phyloP scores from a whole-genome alignment of 2,888 invertebrate species.

The Chalcosyrphus nemorum region DNA sequence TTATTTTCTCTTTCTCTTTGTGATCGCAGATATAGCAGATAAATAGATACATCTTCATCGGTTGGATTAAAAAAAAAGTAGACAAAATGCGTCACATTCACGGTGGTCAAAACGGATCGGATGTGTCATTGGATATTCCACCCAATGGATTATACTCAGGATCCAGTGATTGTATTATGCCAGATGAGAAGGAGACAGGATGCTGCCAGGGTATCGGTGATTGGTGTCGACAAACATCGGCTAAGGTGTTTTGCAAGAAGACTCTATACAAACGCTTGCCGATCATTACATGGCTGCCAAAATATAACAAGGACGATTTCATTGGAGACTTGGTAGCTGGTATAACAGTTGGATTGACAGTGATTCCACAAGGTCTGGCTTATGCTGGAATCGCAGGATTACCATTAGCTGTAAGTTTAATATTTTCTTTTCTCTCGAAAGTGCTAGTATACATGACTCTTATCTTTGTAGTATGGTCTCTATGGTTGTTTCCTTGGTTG shows the following conservation, averaged over 20 bases:
- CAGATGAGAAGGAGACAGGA: constrained; percentile 79
- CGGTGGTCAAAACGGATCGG: constrained; percentile 75
- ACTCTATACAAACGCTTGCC: constrained; percentile 89
- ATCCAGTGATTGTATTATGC: constrained; percentile 82
- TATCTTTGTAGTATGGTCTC: constrained; percentile 89
- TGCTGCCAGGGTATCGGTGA: constrained; percentile 76
- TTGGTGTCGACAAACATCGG: constrained; percentile 80
- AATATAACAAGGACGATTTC: constrained; percentile 88
- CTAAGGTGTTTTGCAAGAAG: constrained; percentile 86
- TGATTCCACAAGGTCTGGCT: constrained; percentile 91
- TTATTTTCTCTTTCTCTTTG: constrained; percentile 25
- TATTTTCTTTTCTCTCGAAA: too few species aligned
- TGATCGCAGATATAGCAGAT: constrained; percentile 30
- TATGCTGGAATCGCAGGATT: constrained; percentile 91
- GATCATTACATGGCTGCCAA: constrained; percentile 90
- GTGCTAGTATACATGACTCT: background rate
- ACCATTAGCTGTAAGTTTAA: constrained; percentile 84
- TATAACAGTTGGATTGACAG: constrained; percentile 89
- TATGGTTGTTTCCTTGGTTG: constrained; percentile 96
- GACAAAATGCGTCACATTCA: constrained; percentile 66
- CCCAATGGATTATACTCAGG: constrained; percentile 79
- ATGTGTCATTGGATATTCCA: constrained; percentile 80
- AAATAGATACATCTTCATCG: constrained; percentile 16
- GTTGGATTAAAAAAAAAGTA: constrained; percentile 3
- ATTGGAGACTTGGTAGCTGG: constrained; percentile 95